Conservation (phyloP, 2,797 vertebrate species). For the Manis crassicaudata region DNA sequence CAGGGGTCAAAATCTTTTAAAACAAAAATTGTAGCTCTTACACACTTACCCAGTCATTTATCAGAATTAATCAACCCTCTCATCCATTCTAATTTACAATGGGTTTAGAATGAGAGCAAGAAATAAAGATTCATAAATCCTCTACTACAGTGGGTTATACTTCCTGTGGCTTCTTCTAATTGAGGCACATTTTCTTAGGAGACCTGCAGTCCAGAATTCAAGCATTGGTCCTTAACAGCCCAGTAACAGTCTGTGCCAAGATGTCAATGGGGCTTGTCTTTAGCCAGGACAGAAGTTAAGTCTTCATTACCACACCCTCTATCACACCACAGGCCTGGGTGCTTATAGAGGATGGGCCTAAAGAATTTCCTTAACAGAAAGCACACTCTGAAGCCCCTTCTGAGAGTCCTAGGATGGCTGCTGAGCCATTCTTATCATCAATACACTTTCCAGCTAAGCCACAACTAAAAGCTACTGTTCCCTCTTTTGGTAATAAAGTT, state of each 20-base stretch:
- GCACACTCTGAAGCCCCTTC: neutral
- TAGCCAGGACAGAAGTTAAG: neutral
- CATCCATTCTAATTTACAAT: neutral
- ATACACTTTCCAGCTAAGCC: slow-evolving; percentile 66
- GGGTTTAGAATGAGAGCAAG: neutral
- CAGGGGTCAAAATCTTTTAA: slow-evolving; percentile 23
- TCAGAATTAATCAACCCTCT: neutral
- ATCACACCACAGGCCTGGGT: neutral
- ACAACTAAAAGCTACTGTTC: slow-evolving; percentile 77
- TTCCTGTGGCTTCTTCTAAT: neutral
- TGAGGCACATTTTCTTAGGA: neutral
- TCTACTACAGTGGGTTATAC: neutral
- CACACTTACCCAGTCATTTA: neutral
- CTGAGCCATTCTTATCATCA: slow-evolving; percentile 39
- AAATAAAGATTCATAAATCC: neutral
- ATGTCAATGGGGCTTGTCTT: neutral
- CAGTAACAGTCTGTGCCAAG: neutral
- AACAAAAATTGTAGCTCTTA: slow-evolving; percentile 24
- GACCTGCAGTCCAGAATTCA: slow-evolving; percentile 7
- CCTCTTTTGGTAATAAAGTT: slow-evolving; percentile 81
- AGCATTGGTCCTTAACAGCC: neutral
- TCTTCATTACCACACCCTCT: neutral
- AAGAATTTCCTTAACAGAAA: slow-evolving; percentile 47
- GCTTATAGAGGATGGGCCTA: neutral
- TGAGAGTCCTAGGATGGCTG: slow-evolving; percentile 40